Percentiles rank a stretch among this genome's conserved stretches.
phyloP scores from a whole-genome alignment of 2,797 vertebrate genomes.

The Sparus aurata region DNA sequence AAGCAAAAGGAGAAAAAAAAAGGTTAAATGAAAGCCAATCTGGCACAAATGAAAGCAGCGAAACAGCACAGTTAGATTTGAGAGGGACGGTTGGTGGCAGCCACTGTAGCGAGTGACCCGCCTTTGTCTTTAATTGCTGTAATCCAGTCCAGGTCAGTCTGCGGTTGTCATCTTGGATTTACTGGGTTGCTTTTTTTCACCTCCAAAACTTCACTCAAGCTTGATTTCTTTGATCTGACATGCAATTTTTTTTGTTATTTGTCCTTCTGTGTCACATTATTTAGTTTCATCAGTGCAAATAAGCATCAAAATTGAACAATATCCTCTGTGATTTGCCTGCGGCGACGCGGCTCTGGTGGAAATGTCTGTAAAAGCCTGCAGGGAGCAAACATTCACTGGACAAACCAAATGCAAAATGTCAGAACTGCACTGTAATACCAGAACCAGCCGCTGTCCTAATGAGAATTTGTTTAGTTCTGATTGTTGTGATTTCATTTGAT shows the following conservation, averaged over 20 bases:
- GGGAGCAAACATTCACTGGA: not conserved
- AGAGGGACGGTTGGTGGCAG: slow-evolving; percentile 4
- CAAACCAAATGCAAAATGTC: too few species aligned
- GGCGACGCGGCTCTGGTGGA: not conserved
- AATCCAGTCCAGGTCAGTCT: slow-evolving; percentile 36
- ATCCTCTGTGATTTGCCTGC: not conserved
- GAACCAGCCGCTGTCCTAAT: too few species aligned
- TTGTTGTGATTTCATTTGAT: too few species aligned
- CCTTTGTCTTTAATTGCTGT: slow-evolving; percentile 41
- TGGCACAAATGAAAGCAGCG: slow-evolving; percentile 35
- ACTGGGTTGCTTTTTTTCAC: not conserved
- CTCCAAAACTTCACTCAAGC: not conserved
- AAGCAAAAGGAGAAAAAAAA: not conserved
- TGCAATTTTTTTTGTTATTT: slow-evolving; percentile 7
- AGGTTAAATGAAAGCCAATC: slow-evolving; percentile 8
- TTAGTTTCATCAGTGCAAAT: slow-evolving; percentile 16
- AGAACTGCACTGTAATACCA: too few species aligned
- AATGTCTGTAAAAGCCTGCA: not conserved
- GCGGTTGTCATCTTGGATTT: slow-evolving; percentile 28
- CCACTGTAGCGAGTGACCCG: slow-evolving; percentile 16
- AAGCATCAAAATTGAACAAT: slow-evolving; percentile 18
- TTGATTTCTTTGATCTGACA: not conserved
- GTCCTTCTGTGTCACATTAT: not conserved
- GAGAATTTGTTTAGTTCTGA: too few species aligned
- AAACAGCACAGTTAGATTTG: slow-evolving; percentile 36